A percentile compares a stretch with the other conserved stretches of the same genome.
Conservation (phyloP, 1,140 invertebrate species). For the Pseudobourletiella spinata region DNA sequence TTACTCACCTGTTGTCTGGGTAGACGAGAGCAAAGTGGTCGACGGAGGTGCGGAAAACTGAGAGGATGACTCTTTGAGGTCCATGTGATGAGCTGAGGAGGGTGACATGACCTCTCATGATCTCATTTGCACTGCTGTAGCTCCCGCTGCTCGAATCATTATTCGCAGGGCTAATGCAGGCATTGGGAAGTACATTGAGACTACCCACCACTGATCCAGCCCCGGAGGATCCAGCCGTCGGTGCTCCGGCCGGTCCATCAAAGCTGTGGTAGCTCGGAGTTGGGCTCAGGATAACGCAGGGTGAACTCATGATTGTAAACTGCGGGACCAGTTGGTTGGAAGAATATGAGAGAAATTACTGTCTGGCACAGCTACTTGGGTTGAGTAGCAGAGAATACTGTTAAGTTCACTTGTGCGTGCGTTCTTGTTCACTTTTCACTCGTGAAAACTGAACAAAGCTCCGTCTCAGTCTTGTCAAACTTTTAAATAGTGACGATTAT, state of each 20-base stretch:
- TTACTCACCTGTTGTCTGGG: conserved; percentile 30
- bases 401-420: too few relatives aligned
- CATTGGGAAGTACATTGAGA: conserved; percentile 6
- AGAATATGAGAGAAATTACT: too few relatives aligned
- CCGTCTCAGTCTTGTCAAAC: too few relatives aligned
- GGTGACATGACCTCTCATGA: conserved; percentile 29
- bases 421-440: too few relatives aligned
- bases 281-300: conserved; percentile 17
- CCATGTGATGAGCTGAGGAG: conserved; percentile 23
- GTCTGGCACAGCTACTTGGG: too few relatives aligned
- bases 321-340: too few relatives aligned
- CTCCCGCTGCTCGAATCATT: neutral
- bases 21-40: conserved; percentile 34
- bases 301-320: conserved; percentile 24
- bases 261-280: neutral
- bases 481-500: too few relatives aligned
- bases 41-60: conserved; percentile 28
- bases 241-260: neutral
- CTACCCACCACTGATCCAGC: too few relatives aligned
- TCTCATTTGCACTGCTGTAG: conserved; percentile 24
- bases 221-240: neutral
- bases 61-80: conserved; percentile 27
- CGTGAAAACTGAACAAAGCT: too few relatives aligned
- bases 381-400: too few relatives aligned
- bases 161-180: conserved; percentile 4